Evolutionary conservation across 2,888 invertebrate species (phyloP).

Genomic region (Perdita meconis): DNA sequence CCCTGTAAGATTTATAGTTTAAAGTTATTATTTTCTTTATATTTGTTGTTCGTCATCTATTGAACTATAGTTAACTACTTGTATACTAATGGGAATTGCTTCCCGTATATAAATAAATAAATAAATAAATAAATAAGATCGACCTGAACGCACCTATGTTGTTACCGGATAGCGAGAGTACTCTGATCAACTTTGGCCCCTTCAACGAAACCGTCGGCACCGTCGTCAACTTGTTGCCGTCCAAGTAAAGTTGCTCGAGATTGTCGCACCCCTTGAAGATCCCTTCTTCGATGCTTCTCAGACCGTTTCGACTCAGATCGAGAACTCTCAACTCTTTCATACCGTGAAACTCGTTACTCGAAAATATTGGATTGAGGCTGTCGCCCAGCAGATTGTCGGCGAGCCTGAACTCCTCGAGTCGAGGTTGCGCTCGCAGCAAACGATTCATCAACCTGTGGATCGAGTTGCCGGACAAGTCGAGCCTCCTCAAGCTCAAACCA

Average conservation of each 20-base stretch:
- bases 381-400: constrained; percentile 95
- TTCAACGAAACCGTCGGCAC: constrained; percentile 93
- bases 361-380: constrained; percentile 95
- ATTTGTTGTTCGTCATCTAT: no score
- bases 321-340: constrained; percentile 89
- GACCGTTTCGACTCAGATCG: constrained; percentile 92
- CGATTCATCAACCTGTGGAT: constrained; percentile 92
- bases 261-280: constrained; percentile 93
- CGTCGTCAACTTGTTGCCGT: constrained; percentile 91
- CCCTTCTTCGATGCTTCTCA: constrained; percentile 93
- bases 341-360: constrained; percentile 93
- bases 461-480: constrained; percentile 94
- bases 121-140: no score
- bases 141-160: constrained; percentile 89
- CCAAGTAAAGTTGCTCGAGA: constrained; percentile 92
- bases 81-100: no score
- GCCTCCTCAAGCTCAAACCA: constrained; percentile 89
- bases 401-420: constrained; percentile 89
- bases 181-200: constrained; percentile 90
- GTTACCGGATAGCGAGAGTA: constrained; percentile 91
- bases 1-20: no score
- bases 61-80: no score
- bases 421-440: constrained; percentile 88
- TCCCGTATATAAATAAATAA: no score
- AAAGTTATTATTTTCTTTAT: no score